Evolutionary conservation across 2,113 vertebrate genomes (phyloP).

Genomic region (Felis catus): DNA sequence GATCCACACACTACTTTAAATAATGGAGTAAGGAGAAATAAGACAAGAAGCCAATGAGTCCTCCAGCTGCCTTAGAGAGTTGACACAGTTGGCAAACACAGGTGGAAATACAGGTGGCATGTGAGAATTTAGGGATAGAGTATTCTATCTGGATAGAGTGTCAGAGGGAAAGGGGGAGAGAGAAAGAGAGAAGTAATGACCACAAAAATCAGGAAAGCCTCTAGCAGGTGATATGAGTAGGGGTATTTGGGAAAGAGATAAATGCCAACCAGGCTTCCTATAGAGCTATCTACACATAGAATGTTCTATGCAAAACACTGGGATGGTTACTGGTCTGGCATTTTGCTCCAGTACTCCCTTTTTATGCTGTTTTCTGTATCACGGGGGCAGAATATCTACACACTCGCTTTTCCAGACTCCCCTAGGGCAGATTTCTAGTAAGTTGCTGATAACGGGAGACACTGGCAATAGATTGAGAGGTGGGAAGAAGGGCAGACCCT

Average conservation of each 20-base stretch:
- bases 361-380: not conserved
- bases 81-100: fast-evolving
- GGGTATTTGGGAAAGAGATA: not conserved
- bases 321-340: fast-evolving
- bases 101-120: not conserved
- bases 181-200: not conserved
- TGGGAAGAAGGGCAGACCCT: not conserved
- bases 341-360: not conserved
- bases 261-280: not conserved
- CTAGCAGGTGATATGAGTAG: not conserved
- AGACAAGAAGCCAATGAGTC: fast-evolving
- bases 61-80: not conserved
- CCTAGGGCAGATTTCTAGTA: not conserved
- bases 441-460: not conserved
- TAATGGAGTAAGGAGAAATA: not conserved
- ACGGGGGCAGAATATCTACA: not conserved
- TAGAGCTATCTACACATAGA: not conserved
- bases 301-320: fast-evolving
- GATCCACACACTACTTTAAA: not conserved
- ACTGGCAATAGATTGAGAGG: not conserved
- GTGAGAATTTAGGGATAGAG: not conserved
- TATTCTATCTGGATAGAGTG: too few species aligned
- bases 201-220: not conserved
- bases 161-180: not conserved
- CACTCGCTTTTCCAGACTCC: not conserved